Evolutionary conservation across 2,797 vertebrate species (phyloP).

Genomic region (Uromys caudimaculatus): DNA sequence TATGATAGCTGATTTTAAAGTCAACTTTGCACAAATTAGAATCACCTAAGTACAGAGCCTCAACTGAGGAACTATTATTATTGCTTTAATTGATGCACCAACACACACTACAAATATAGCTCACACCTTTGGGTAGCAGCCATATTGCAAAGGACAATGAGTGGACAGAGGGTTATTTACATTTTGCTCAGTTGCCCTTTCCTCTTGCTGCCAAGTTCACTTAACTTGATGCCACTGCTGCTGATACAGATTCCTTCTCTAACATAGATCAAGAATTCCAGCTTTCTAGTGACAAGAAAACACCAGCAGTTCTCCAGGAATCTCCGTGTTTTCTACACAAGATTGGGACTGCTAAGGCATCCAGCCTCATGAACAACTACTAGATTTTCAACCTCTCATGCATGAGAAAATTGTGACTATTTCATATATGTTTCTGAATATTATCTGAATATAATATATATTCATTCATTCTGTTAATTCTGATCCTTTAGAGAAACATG

Average conservation of each 20-base stretch:
- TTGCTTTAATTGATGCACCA: neutral
- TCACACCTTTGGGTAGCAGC: neutral
- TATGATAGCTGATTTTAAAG: neutral
- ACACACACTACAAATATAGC: neutral
- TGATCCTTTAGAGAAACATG: neutral
- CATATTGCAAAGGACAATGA: neutral
- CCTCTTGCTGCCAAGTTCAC: neutral
- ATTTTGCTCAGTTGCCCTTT: neutral
- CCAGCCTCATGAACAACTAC: neutral
- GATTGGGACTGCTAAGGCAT: neutral
- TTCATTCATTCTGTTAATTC: neutral
- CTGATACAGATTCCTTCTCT: neutral
- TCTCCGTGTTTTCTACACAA: neutral
- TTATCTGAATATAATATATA: neutral
- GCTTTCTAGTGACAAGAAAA: neutral
- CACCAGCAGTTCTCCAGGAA: neutral
- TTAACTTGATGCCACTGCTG: neutral
- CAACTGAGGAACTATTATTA: neutral
- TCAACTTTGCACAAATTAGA: neutral
- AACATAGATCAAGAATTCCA: neutral
- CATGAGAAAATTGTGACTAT: neutral
- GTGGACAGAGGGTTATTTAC: neutral
- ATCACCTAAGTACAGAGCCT: neutral
- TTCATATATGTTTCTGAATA: neutral
- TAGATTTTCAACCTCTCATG: neutral